Evolutionary conservation across 2,888 invertebrate species (phyloP), one percentile per base, ranked within the genome.

Genomic region (Yponomeuta sedellus): DNA sequence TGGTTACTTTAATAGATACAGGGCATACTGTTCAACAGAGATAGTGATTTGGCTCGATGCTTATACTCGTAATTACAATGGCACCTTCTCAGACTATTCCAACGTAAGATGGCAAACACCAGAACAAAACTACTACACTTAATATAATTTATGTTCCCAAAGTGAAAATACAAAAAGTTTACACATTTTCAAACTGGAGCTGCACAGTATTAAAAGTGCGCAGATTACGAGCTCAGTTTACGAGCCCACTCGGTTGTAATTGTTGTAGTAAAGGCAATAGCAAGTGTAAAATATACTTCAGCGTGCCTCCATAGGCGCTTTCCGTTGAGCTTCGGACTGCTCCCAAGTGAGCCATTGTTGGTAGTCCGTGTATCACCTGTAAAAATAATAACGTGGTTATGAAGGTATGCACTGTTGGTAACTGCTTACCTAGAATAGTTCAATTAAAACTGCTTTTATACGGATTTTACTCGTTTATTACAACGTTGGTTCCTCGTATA

Each of bases 211-310:
- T 52, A 52, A 52, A 52, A 52, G 44, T 52, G 44, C 5, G 44
- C 44, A 16, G 44, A 52, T 52, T 52, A 52, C 44, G 44, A 52
- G 44, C 44, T 16, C 44, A 3, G 16, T 52, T 52, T 52, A 52
- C 44, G 44, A 52, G 44, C 44, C 44, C 44, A 52, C 44, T 52
- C 44, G 44, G 44, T 52, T 52, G 44, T 52, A 52, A 52, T 52
- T 52, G 44, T 52, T 52, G 16, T 52, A 52, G 44, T 52, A 52
- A 52, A 52, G 44, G 44, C 44, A 52, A 52, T 52, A 52, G 44
- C 44, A 52, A 52, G 44, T 52, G 44, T 52, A 52, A 52, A 52
- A 52, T 52, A 52, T 52, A 52, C 44, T 52, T 52, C 44, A 16
- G 44, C 44, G 44, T 16, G 44, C 44, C 44, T 52, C 44, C 16